Evolutionary conservation across 2,888 invertebrate species (phyloP).

Genomic region (Napeogenes sylphis): DNA sequence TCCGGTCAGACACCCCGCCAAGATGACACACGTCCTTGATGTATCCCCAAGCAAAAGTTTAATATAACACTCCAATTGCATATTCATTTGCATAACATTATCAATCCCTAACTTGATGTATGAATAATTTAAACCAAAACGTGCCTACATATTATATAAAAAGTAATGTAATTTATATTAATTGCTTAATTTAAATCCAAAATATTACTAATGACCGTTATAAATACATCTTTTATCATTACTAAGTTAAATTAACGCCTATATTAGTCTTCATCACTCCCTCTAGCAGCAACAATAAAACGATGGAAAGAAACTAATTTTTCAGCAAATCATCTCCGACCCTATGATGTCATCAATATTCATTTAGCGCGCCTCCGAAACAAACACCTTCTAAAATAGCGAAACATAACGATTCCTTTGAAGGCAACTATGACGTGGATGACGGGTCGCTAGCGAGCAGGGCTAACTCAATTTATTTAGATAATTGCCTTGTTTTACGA

Average conservation of each 20-base stretch:
- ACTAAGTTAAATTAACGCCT: slow-evolving; percentile 70
- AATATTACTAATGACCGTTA: slow-evolving; percentile 36
- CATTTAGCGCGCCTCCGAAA: slow-evolving; percentile 74
- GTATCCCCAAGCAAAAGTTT: slow-evolving; percentile 43
- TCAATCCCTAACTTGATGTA: slow-evolving; percentile 7
- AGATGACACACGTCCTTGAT: slow-evolving; percentile 67
- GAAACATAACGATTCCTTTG: slow-evolving; percentile 58
- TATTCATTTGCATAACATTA: slow-evolving; percentile 16
- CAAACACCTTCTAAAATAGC: slow-evolving; percentile 70
- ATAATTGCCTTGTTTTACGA: slow-evolving; percentile 71
- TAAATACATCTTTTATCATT: slow-evolving; percentile 60
- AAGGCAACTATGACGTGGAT: slow-evolving; percentile 58
- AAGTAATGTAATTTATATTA: slow-evolving; percentile 9
- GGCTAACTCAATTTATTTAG: slow-evolving; percentile 61
- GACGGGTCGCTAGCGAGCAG: slow-evolving; percentile 36
- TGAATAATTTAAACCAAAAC: slow-evolving; percentile 7
- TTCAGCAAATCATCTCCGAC: slow-evolving; percentile 76
- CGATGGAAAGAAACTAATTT: slow-evolving; percentile 77
- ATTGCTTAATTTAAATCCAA: slow-evolving; percentile 12
- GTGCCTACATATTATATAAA: neutral
- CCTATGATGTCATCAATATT: slow-evolving; percentile 76
- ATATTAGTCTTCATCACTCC: slow-evolving; percentile 74
- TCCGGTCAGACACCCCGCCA: slow-evolving; percentile 68
- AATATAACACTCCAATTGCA: slow-evolving; percentile 39
- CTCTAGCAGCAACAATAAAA: slow-evolving; percentile 69